Conservation (phyloP, 2,888 invertebrate genomes). For the Euphydryas editha region DNA sequence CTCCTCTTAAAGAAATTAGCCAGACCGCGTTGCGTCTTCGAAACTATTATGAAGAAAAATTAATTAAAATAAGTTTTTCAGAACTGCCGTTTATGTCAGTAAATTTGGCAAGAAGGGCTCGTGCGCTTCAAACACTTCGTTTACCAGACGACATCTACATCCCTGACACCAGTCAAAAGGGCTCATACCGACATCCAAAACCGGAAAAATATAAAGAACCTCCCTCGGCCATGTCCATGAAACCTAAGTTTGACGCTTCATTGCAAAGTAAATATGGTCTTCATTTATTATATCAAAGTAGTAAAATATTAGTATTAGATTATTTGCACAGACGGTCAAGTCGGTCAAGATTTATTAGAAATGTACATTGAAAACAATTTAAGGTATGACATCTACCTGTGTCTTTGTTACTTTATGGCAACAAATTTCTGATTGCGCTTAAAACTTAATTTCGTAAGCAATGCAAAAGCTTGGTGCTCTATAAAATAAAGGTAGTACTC, state of each 20-base stretch:
- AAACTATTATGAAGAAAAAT: no score
- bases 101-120: constrained; percentile 69
- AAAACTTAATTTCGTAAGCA: no score
- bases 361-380: no score
- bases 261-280: constrained; percentile 57
- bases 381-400: no score
- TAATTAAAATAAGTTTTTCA: constrained; percentile 45
- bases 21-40: no score
- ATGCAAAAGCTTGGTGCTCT: no score
- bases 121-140: constrained; percentile 71
- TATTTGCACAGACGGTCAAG: no score
- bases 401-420: no score
- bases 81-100: constrained; percentile 78
- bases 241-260: constrained; percentile 63
- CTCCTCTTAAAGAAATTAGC: no score
- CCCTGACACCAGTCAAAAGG: constrained; percentile 69
- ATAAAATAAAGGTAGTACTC: no score
- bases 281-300: not conserved
- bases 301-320: not conserved
- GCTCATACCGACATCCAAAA: constrained; percentile 61
- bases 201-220: constrained; percentile 67
- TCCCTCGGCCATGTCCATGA: constrained; percentile 62
- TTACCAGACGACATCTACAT: constrained; percentile 72
- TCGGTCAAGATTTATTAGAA: no score
- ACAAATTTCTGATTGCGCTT: no score